These are phyloP conservation scores for Orestias chungarensis DNA, from an alignment of 2,797 vertebrate species.

Conservation along the genomic window DNA sequence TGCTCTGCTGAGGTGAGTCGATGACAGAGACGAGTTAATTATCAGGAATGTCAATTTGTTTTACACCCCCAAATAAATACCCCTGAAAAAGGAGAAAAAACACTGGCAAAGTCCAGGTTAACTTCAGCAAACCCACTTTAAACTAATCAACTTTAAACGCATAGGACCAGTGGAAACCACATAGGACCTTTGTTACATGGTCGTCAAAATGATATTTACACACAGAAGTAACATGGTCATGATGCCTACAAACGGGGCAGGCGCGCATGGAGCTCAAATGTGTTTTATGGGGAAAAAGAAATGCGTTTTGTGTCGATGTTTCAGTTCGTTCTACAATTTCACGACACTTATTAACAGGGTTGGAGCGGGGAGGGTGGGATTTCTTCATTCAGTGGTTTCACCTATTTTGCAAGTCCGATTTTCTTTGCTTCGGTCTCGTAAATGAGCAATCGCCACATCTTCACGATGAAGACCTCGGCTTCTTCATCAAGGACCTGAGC, in stretches of 20 bases:
- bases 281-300: conserved; percentile 10
- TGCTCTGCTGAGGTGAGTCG: conserved; percentile 15
- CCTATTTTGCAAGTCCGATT: conserved; percentile 97
- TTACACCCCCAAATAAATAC: conserved; percentile 58
- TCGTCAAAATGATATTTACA: conserved; percentile 44
- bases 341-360: conserved; percentile 53
- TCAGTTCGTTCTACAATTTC: conserved; percentile 36
- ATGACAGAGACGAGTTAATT: conserved; percentile 19
- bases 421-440: conserved; percentile 99
- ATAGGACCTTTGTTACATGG: conserved; percentile 6
- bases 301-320: conserved; percentile 22
- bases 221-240: conserved; percentile 43
- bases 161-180: conserved; percentile 9
- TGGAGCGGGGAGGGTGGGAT: neutral
- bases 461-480: conserved; percentile 99
- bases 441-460: conserved; percentile 99
- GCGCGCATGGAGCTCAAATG: conserved; percentile 32
- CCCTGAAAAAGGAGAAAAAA: conserved; percentile 3
- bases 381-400: conserved; percentile 42
- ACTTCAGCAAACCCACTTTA: conserved; percentile 12
- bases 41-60: conserved; percentile 51
- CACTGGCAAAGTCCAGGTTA: conserved; percentile 15
- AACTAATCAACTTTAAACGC: conserved; percentile 4
- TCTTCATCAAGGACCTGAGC: conserved; percentile 96
- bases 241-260: conserved; percentile 35